Conservation (phyloP, 1,140 invertebrate species). For the Melipona quadrifasciata region DNA sequence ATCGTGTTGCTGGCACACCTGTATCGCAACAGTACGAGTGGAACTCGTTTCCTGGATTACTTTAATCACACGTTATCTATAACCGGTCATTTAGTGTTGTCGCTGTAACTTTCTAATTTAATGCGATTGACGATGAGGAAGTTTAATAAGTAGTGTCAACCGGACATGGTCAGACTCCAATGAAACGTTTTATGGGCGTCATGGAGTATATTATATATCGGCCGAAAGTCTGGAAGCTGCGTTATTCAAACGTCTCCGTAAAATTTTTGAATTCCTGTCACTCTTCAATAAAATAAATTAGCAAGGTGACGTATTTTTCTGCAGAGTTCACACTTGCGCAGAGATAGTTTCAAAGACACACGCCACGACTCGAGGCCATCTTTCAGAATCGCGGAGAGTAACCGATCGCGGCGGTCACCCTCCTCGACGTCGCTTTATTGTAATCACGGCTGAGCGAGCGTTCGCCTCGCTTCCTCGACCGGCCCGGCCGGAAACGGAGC, state of each 20-base stretch:
- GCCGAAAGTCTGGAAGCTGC: too few relatives aligned
- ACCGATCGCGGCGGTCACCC: neutral
- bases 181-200: neutral
- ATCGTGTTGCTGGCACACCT: neutral
- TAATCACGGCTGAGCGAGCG: slow-evolving; percentile 20
- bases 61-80: neutral
- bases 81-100: neutral
- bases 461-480: neutral
- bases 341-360: neutral
- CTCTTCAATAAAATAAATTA: too few relatives aligned
- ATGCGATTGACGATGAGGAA: neutral
- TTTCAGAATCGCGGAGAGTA: neutral
- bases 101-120: neutral
- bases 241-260: too few relatives aligned
- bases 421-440: slow-evolving; percentile 46
- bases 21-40: neutral
- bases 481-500: neutral
- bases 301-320: too few relatives aligned
- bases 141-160: neutral
- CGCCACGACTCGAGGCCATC: neutral
- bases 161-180: neutral
- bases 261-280: too few relatives aligned
- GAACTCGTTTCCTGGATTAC: neutral
- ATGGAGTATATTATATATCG: too few relatives aligned
- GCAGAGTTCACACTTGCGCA: too few relatives aligned